A percentile compares a stretch with the other conserved stretches of the same genome.
Conservation (phyloP, 2,113 vertebrate species). For the Chloebia gouldiae region DNA sequence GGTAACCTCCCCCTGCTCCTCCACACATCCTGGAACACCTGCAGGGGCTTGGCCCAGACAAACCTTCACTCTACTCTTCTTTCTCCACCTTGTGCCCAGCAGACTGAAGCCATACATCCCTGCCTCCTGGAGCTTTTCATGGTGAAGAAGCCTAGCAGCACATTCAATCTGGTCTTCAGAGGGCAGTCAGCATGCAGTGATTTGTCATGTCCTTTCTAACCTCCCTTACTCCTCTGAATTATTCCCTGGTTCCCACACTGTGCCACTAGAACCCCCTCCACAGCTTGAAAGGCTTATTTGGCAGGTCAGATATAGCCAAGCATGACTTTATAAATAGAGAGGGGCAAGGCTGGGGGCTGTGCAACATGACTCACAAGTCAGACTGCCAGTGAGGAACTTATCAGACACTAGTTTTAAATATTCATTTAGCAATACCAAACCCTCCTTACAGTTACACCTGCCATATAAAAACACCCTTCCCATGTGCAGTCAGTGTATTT, state of each 20-base stretch:
- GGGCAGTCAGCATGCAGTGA: not conserved
- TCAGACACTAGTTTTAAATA: conserved; percentile 46
- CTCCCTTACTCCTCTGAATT: not conserved
- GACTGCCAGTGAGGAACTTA: conserved; percentile 27
- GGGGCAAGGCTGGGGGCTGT: conserved; percentile 33
- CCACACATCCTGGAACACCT: not conserved
- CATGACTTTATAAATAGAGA: conserved; percentile 74
- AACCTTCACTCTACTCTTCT: not conserved
- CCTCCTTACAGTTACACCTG: not conserved
- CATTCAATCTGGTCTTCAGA: not conserved
- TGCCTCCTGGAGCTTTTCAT: accelerated
- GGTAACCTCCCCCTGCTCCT: not conserved
- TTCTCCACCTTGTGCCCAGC: no score
- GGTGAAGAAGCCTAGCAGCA: not conserved
- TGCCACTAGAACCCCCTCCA: not conserved
- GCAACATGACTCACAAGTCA: conserved; percentile 62
- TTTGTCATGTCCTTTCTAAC: not conserved
- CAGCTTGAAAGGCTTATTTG: conserved; percentile 55
- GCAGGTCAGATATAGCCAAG: conserved; percentile 59
- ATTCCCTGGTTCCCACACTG: not conserved
- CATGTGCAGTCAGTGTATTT: not conserved
- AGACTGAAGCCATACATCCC: accelerated
- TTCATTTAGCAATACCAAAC: conserved; percentile 19
- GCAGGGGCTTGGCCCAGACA: accelerated
- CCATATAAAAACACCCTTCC: not conserved